A percentile compares a stretch with the other conserved stretches of the same genome.
These are phyloP conservation scores for Montipora efflorescens DNA, from an alignment of 64 coral and sea anemone genomes.

Conservation along the genomic window DNA sequence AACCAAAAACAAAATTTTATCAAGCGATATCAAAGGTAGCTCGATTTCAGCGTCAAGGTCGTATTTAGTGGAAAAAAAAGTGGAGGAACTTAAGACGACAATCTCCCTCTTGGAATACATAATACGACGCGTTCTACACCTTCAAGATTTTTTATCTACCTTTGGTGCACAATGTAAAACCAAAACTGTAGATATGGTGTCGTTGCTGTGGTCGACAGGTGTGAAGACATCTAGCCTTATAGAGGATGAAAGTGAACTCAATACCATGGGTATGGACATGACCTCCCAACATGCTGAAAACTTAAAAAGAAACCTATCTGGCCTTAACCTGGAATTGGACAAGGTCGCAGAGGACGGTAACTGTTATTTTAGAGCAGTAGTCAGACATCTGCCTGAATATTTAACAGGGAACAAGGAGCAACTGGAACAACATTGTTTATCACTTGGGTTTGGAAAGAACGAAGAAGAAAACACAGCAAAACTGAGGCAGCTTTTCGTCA, in stretches of 20 bases:
- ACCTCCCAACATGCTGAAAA: constrained; percentile 66
- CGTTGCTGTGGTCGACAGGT: not conserved
- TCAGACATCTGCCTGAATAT: constrained; percentile 44
- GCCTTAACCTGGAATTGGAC: constrained; percentile 68
- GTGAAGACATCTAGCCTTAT: constrained; percentile 1
- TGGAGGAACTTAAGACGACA: not conserved
- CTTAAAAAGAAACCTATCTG: constrained; percentile 58
- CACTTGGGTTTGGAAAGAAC: constrained; percentile 30
- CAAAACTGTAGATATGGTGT: no score
- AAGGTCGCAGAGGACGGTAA: constrained; percentile 70
- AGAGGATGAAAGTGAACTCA: constrained; percentile 36
- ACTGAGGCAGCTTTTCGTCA: constrained; percentile 66
- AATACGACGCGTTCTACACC: no score
- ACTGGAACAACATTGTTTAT: constrained; percentile 21
- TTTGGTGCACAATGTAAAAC: no score
- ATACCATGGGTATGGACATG: constrained; percentile 21
- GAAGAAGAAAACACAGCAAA: constrained; percentile 54
- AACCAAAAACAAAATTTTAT: constrained; percentile 53
- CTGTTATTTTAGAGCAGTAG: constrained; percentile 73
- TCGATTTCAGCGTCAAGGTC: no score
- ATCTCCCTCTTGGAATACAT: no score
- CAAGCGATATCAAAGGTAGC: no score
- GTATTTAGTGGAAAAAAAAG: not conserved
- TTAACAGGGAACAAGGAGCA: not conserved
- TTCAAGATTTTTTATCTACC: no score